Percentiles rank a stretch among this genome's conserved stretches.
These are phyloP conservation scores for Coregonus suidteri DNA, from an alignment of 2,797 vertebrate species.

Conservation along the genomic window DNA sequence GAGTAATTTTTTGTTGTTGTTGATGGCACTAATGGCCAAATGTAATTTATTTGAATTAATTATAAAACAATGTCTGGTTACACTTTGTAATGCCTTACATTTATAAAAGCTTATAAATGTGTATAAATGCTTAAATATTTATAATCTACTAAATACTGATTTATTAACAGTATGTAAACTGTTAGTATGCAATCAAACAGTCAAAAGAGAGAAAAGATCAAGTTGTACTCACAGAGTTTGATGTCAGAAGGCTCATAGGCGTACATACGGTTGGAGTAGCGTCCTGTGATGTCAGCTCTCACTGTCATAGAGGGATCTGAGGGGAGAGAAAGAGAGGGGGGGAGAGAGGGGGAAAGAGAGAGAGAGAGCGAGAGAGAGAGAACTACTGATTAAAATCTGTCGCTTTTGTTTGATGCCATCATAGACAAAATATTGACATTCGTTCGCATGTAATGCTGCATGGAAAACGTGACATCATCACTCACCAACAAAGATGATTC, in stretches of 20 bases:
- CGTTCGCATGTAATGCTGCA: neutral
- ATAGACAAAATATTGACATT: neutral
- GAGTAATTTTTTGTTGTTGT: neutral
- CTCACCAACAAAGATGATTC: conserved; percentile 90
- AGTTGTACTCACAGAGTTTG: conserved; percentile 80
- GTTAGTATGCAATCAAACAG: neutral
- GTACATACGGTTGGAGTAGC: conserved; percentile 91
- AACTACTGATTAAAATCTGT: neutral
- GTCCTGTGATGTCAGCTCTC: conserved; percentile 91
- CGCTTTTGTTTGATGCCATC: neutral
- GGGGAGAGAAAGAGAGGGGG: conserved; percentile 9
- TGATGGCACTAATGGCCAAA: neutral
- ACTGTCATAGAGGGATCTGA: conserved; percentile 95
- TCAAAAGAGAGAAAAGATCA: neutral
- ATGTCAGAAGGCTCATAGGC: conserved; percentile 89
- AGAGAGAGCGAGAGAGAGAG: neutral
- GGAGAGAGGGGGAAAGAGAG: too few species aligned
- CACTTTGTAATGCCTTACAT: neutral
- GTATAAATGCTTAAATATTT: neutral
- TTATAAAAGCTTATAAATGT: neutral
- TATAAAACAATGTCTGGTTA: neutral
- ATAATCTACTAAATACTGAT: neutral
- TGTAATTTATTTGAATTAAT: neutral
- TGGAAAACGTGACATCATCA: conserved; percentile 15
- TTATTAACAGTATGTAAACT: neutral